Conservation (phyloP, 1,140 invertebrate genomes). For the Colletes latitarsis region DNA sequence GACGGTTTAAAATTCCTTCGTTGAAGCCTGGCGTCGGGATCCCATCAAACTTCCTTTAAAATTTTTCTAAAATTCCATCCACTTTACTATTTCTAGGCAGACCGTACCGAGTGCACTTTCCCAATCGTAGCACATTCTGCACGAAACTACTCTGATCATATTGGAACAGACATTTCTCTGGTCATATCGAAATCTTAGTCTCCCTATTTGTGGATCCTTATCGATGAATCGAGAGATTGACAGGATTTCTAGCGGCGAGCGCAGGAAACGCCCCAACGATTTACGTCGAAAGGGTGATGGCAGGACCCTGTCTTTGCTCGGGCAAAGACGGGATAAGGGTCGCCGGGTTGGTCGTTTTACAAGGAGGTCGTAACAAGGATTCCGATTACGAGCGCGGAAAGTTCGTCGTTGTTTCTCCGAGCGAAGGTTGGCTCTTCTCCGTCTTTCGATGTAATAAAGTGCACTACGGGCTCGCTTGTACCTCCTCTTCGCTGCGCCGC, state of each 20-base stretch:
- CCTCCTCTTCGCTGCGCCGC: conserved; percentile 16
- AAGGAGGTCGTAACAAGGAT: conserved; percentile 12
- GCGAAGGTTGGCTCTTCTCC: not conserved
- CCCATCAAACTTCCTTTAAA: too few relatives aligned
- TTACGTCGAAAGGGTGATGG: not conserved
- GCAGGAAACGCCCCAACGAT: not conserved
- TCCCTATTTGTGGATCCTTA: too few relatives aligned
- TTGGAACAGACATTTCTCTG: too few relatives aligned
- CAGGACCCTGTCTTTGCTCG: not conserved
- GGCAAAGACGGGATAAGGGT: not conserved
- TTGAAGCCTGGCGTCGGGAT: too few relatives aligned
- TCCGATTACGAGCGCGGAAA: conserved; percentile 28
- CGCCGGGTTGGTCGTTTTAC: conserved; percentile 19
- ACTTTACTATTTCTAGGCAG: too few relatives aligned
- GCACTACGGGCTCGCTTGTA: conserved; percentile 8
- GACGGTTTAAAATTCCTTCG: too few relatives aligned
- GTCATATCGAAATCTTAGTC: too few relatives aligned
- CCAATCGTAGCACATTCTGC: too few relatives aligned
- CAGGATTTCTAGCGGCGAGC: not conserved
- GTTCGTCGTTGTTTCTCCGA: conserved; percentile 19
- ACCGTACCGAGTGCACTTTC: too few relatives aligned
- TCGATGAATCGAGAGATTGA: too few relatives aligned
- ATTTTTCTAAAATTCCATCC: too few relatives aligned
- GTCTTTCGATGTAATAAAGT: conserved; percentile 49
- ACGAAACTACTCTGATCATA: too few relatives aligned